Evolutionary conservation across 2,888 invertebrate genomes (phyloP), one percentile per base, ranked within the genome.

Genomic region (Hypselothyrea guttata): DNA sequence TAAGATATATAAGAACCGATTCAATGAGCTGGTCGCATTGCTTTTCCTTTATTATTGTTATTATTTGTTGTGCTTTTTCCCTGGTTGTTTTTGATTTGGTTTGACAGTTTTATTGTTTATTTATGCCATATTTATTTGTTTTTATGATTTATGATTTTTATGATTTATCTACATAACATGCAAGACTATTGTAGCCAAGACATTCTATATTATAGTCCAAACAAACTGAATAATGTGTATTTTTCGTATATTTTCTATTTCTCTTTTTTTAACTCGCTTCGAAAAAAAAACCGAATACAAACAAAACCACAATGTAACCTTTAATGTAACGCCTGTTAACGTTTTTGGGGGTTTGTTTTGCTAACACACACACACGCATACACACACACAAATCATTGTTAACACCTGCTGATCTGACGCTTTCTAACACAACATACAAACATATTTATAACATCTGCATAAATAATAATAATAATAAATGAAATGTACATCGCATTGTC

Each of bases 261-360:
- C 89, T 86, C 88, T 87, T 87, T 88, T 89, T 89, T 89, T 87
- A 75, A 84, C 83, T 86, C 84, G 88, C 89, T 89, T 87, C 86
- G 87, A 87, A 59, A 84, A 58, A 33, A 45, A 61, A 67, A 52
- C 22, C 28, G 1, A 42, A 30, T 54, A 68, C 58, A 64, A 56
- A 54, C 40, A 61, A 52, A 38, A 45, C 22, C 2, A 2, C 2
- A 22, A 22, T 5, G 40, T 51, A 55, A 79, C 83, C 71, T 49
- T 71, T 60, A 72, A 82, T 84, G 82, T 88, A 87, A 41, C 85
- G 88, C 88, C 88, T 88, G 86, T 88, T 75, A 82, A 75, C 79
- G 72, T 84, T 64, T 57, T 79, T 75, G 88, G 88, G 88, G 89
- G 88, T 86, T 76, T 88, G 72, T 72, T 84, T 82, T 78, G 83